Conservation (phyloP, 2,113 vertebrate species). For the Passer domesticus region DNA sequence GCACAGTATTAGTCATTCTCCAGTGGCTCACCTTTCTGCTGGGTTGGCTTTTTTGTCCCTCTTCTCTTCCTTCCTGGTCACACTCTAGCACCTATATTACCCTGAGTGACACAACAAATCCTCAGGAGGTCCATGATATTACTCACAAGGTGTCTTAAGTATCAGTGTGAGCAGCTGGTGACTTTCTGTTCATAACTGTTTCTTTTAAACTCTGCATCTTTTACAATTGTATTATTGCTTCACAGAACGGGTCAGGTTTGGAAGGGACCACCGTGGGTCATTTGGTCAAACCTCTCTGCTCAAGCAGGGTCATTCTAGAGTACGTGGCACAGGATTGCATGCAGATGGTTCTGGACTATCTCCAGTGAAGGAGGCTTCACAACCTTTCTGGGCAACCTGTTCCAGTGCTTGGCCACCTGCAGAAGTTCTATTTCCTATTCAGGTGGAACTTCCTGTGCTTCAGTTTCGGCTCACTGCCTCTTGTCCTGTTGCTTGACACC, state of each 20-base stretch:
- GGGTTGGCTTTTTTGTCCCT: neutral
- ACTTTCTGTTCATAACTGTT: neutral
- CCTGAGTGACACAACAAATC: neutral
- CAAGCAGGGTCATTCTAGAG: neutral
- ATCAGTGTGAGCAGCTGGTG: neutral
- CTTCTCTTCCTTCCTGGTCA: neutral
- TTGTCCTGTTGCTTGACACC: neutral
- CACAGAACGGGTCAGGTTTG: neutral
- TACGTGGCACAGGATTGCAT: neutral
- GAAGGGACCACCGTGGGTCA: neutral
- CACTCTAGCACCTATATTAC: neutral
- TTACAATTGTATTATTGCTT: neutral
- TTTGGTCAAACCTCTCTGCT: neutral
- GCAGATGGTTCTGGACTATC: neutral
- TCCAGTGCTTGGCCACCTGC: neutral
- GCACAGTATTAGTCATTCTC: neutral
- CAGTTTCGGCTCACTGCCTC: neutral
- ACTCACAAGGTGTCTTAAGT: neutral
- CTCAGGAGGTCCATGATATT: neutral
- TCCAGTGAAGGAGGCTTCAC: neutral
- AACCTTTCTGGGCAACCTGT: neutral
- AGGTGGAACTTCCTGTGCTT: neutral
- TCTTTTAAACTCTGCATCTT: neutral
- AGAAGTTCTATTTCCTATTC: neutral
- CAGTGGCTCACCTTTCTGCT: neutral